Evolutionary conservation across 2,797 vertebrate genomes (phyloP).

Genomic region (Pachyuromys duprasi): DNA sequence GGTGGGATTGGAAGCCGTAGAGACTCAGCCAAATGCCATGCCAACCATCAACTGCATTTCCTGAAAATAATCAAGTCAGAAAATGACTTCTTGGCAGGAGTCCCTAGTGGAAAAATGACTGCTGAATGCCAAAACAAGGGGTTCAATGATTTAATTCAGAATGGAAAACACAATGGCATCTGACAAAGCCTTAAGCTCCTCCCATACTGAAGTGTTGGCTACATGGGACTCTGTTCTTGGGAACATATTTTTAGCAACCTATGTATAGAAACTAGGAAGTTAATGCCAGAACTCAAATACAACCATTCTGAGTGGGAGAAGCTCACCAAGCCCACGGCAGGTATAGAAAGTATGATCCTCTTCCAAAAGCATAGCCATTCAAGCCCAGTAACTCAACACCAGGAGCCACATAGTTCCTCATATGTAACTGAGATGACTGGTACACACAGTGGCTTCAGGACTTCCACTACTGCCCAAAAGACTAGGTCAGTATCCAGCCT

Average conservation of each 20-base stretch:
- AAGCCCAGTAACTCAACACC: neutral
- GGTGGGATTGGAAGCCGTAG: neutral
- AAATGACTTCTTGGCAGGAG: slow-evolving; percentile 58
- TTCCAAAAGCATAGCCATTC: slow-evolving; percentile 49
- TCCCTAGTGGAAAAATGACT: slow-evolving; percentile 59
- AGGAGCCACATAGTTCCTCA: neutral
- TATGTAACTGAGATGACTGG: neutral
- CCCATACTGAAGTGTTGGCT: neutral
- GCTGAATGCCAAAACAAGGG: slow-evolving; percentile 71
- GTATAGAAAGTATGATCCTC: neutral
- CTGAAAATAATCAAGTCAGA: slow-evolving; percentile 75
- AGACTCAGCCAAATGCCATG: neutral
- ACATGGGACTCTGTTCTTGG: slow-evolving; percentile 52
- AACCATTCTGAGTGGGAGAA: slow-evolving; percentile 32
- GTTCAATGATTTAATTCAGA: slow-evolving; percentile 71
- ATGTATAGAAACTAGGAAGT: slow-evolving; percentile 58
- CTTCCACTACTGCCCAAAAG: neutral
- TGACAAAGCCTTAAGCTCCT: slow-evolving; percentile 68
- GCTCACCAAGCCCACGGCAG: neutral
- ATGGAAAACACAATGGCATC: slow-evolving; percentile 54
- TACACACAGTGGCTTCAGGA: neutral
- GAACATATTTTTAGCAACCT: slow-evolving; percentile 51
- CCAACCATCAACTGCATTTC: slow-evolving; percentile 55
- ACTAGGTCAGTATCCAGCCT: neutral
- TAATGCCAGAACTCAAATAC: slow-evolving; percentile 69